Base-by-base conservation (phyloP, 2,888 invertebrate species). In the Drosophila maculinotata region DNA sequence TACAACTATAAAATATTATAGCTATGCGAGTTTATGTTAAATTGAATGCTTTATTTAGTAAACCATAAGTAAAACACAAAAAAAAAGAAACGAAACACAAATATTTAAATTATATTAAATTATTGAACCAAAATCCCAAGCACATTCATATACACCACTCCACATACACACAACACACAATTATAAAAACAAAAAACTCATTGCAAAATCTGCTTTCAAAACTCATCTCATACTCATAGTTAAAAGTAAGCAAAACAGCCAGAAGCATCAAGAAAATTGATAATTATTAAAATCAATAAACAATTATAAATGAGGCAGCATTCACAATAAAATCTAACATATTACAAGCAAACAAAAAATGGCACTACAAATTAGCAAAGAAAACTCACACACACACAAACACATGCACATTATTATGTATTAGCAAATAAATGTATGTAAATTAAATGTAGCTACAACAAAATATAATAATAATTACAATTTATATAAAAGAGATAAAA, bases 171-270 rank as follows among this genome's bases (percentile, higher is more conserved):
- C 31, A 64, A 51, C 17, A 76, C 42, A 49, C 30, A 28, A 39
- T 59, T 58, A 67, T 41, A 67, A 56, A 76, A 41, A 57, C 17
- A 67, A 53, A 54, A 71, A 73, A 83, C 57, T 77, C 77, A 70
- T 79, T 82, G 84, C 77, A 80, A 76, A 84, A 85, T 82, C 82
- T 79, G 83, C 87, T 78, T 84, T 78, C 83, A 82, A 70, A 80
- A 85, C 85, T 81, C 81, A 81, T 81, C 85, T 81, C 81, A 81
- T 81, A 81, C 72, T 82, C 81, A 81, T 81, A 81, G 83, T 77
- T 81, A 81, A 75, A 82, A 68, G 48, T 85, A 79, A 85, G 86
- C 64, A 48, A 75, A 58, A 23, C 39, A 58, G 39, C 58, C 33
- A 62, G 54, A 52, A 51, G 30, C 51, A 20, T 41, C 38, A 23